A percentile compares a stretch with the other conserved stretches of the same genome.
Conservation (phyloP, 2,797 vertebrate genomes). For the Petrocephalus schoutedeni region DNA sequence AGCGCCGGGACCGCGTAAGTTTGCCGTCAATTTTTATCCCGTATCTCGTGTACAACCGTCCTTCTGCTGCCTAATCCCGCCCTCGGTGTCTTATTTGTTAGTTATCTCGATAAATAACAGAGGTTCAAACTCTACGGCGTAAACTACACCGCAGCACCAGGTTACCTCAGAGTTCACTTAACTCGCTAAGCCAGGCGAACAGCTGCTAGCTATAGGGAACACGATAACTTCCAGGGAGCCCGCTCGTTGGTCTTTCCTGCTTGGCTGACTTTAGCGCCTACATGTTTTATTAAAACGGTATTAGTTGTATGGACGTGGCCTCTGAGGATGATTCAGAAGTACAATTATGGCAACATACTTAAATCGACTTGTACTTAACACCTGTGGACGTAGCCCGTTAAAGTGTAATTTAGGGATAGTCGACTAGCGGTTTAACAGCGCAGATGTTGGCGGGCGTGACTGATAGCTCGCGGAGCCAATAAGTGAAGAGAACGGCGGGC, state of each 20-base stretch:
- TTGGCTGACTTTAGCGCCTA: not conserved
- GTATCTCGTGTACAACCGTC: not conserved
- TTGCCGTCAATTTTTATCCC: not conserved
- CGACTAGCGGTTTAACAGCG: slow-evolving; percentile 26
- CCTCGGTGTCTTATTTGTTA: not conserved
- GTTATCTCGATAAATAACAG: not conserved
- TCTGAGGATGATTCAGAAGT: not conserved
- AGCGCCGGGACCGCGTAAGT: not conserved
- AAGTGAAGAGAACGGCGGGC: slow-evolving; percentile 36
- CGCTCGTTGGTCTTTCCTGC: not conserved
- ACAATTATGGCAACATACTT: not conserved
- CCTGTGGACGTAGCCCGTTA: slow-evolving; percentile 55
- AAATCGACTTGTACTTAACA: slow-evolving; percentile 40
- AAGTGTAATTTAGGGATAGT: slow-evolving; percentile 52
- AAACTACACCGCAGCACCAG: not conserved
- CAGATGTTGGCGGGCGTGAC: slow-evolving; percentile 45
- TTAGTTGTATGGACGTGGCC: not conserved
- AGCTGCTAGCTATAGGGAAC: slow-evolving; percentile 8
- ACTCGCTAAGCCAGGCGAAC: not conserved
- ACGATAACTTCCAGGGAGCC: not conserved
- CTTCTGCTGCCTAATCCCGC: not conserved
- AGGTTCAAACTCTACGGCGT: not conserved
- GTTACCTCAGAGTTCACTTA: not conserved
- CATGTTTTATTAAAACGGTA: not conserved
- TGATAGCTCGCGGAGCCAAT: slow-evolving; percentile 57